A percentile compares a stretch with the other conserved stretches of the same genome.
These are phyloP conservation scores for Tragelaphus strepsiceros DNA, from an alignment of 2,113 vertebrate genomes.

Conservation along the genomic window DNA sequence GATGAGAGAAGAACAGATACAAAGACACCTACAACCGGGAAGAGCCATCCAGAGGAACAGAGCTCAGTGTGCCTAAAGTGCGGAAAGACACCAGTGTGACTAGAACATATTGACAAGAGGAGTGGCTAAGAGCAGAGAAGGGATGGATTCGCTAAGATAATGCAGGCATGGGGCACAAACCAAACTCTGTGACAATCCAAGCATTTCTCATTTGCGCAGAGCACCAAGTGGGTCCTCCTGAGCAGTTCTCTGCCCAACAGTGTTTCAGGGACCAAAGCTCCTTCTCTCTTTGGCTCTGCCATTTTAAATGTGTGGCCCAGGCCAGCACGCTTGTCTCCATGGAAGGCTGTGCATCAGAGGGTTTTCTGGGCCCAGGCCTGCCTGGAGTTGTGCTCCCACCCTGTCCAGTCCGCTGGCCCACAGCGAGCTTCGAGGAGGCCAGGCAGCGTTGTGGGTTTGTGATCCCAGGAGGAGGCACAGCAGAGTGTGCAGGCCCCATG, in stretches of 20 bases:
- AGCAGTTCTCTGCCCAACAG: neutral
- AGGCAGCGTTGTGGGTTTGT: fast-evolving
- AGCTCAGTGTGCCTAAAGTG: neutral
- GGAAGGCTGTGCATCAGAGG: neutral
- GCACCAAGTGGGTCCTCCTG: neutral
- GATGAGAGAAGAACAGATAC: neutral
- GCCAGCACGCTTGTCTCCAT: neutral
- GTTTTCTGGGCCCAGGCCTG: neutral
- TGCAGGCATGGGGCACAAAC: neutral
- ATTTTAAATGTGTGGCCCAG: neutral
- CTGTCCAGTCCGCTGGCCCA: fast-evolving
- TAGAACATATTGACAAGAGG: neutral
- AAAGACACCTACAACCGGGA: neutral
- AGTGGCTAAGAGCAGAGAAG: neutral
- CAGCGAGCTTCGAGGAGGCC: no score
- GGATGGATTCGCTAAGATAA: neutral
- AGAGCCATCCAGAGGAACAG: neutral
- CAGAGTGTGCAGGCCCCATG: neutral
- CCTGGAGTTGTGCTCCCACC: neutral
- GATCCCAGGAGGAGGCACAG: neutral
- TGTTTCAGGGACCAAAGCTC: neutral
- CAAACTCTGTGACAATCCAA: neutral
- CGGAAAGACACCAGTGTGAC: neutral
- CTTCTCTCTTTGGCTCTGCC: neutral
- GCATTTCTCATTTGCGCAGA: neutral